A percentile compares a stretch with the other conserved stretches of the same genome.
phyloP scores from a whole-genome alignment of 2,888 invertebrate species.

The Thalpophila matura region DNA sequence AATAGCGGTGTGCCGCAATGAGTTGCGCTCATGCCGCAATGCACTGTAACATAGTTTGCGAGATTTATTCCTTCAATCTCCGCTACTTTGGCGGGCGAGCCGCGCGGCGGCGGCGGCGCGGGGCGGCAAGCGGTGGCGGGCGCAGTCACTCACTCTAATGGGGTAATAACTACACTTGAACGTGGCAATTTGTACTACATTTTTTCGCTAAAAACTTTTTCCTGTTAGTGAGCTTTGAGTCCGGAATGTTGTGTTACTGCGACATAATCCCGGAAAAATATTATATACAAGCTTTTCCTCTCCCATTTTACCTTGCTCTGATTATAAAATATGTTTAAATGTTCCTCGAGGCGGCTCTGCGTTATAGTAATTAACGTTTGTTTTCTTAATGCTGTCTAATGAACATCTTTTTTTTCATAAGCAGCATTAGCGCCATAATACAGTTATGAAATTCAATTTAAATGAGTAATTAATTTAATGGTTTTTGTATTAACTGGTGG shows the following conservation, averaged over 20 bases:
- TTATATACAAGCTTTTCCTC: conserved; percentile 59
- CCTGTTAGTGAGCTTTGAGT: conserved; percentile 71
- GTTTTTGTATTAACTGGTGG: neutral
- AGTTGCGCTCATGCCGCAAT: conserved; percentile 53
- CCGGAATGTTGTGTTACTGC: conserved; percentile 69
- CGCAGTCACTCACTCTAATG: conserved; percentile 80
- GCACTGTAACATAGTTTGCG: conserved; percentile 69
- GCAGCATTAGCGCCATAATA: conserved; percentile 14
- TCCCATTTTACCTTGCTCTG: conserved; percentile 45
- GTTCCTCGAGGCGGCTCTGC: conserved; percentile 18
- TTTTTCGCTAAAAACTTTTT: conserved; percentile 77
- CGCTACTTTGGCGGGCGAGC: conserved; percentile 68
- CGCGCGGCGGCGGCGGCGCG: conserved; percentile 55
- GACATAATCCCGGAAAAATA: conserved; percentile 68
- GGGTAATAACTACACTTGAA: conserved; percentile 84
- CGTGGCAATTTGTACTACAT: conserved; percentile 80
- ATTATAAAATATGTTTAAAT: conserved; percentile 53
- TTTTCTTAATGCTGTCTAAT: conserved; percentile 45
- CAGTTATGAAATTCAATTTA: conserved; percentile 16
- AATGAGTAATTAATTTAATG: neutral
- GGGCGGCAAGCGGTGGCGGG: conserved; percentile 60
- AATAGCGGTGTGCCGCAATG: conserved; percentile 47
- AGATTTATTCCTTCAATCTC: conserved; percentile 81
- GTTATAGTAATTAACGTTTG: conserved; percentile 35
- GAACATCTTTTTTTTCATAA: conserved; percentile 34